These are phyloP conservation scores for Rallus crepitans DNA, from an alignment of 2,797 vertebrate species.

Conservation along the genomic window DNA sequence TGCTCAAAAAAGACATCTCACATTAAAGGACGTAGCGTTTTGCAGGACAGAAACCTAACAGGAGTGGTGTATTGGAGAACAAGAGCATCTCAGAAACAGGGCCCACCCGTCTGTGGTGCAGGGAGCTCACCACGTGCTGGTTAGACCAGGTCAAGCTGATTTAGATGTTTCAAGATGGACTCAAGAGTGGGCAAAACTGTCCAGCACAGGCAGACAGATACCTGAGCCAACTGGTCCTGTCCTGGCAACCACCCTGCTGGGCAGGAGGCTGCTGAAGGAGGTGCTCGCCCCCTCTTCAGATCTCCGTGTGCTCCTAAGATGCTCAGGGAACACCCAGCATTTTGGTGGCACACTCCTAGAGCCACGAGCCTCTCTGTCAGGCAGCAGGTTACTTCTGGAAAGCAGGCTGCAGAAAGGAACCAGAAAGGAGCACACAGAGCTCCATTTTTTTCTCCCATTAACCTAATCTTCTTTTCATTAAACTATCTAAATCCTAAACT, in stretches of 20 bases:
- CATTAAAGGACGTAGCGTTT: background rate
- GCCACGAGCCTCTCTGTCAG: background rate
- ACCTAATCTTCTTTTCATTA: slow-evolving; percentile 58
- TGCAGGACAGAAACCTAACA: background rate
- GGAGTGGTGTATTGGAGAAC: background rate
- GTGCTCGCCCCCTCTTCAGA: background rate
- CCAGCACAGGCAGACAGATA: background rate
- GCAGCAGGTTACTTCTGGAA: background rate
- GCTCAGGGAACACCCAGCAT: background rate
- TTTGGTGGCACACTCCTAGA: background rate
- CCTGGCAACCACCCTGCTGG: background rate
- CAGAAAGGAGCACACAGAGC: background rate
- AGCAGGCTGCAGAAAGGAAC: slow-evolving; percentile 26
- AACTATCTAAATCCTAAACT: slow-evolving; percentile 58
- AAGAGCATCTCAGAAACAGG: background rate
- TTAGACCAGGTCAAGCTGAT: background rate
- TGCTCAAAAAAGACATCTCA: background rate
- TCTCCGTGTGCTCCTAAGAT: background rate
- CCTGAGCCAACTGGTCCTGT: background rate
- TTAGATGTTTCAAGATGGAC: background rate
- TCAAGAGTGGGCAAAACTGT: slow-evolving; percentile 6
- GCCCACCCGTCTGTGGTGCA: background rate
- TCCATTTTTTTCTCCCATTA: slow-evolving; percentile 31
- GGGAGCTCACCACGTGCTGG: background rate
- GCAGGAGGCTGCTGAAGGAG: background rate